These are phyloP conservation scores for Gorsachius magnificus DNA, from an alignment of 2,797 vertebrate genomes.

Conservation along the genomic window DNA sequence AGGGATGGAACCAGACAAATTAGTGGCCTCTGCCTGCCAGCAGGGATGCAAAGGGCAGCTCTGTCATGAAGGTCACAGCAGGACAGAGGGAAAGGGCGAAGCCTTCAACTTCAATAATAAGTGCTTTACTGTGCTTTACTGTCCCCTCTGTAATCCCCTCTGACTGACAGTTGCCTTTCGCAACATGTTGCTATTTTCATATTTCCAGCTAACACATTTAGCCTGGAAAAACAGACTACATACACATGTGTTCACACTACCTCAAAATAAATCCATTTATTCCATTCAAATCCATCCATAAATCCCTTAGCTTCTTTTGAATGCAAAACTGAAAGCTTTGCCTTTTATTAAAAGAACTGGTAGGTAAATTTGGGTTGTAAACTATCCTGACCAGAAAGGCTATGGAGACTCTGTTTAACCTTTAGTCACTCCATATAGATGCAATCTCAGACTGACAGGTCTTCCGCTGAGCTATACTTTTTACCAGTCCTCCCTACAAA, in stretches of 20 bases:
- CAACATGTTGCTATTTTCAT: conserved; percentile 9
- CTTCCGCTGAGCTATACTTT: not conserved
- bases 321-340: not conserved
- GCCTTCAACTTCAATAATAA: not conserved
- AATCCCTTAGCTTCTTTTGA: not conserved
- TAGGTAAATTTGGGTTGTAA: not conserved
- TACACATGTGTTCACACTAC: not conserved
- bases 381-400: not conserved
- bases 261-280: conserved; percentile 30
- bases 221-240: conserved; percentile 10
- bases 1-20: not conserved
- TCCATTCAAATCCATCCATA: conserved; percentile 7
- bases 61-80: not conserved
- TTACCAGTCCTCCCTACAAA: not conserved
- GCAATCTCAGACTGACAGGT: not conserved
- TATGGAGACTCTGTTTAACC: not conserved
- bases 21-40: not conserved
- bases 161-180: not conserved
- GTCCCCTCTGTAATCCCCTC: not conserved
- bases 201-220: conserved; percentile 19
- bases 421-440: not conserved
- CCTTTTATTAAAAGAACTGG: not conserved
- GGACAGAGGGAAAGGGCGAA: not conserved
- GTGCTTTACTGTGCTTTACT: not conserved
- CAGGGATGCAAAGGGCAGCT: not conserved